These are phyloP conservation scores for Zosterops lateralis DNA, from an alignment of 2,113 vertebrate genomes.

Conservation along the genomic window DNA sequence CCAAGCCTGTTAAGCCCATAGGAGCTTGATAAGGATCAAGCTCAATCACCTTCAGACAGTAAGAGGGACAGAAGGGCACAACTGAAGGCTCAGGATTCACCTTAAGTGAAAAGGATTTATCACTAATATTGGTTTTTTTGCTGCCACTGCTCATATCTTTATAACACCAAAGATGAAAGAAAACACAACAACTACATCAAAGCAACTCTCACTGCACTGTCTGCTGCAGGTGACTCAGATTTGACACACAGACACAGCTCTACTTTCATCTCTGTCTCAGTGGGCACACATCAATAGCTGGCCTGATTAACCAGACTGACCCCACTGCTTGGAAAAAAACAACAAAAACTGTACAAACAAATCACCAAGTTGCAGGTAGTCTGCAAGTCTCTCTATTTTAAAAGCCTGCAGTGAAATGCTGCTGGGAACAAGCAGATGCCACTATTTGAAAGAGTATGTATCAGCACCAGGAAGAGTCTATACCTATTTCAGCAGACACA, in stretches of 20 bases:
- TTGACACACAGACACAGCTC: rapidly evolving
- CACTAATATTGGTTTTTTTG: background rate
- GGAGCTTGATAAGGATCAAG: conserved; percentile 27
- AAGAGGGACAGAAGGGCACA: background rate
- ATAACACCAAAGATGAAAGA: background rate
- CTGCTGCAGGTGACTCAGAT: background rate
- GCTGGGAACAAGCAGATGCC: background rate
- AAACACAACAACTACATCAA: background rate
- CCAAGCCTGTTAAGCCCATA: background rate
- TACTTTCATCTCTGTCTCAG: background rate
- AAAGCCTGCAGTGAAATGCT: background rate
- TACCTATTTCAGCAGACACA: background rate
- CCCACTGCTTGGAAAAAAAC: rapidly evolving
- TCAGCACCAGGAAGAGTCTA: background rate
- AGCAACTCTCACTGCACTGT: background rate
- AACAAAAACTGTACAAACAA: background rate
- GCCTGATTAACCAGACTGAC: background rate
- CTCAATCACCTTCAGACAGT: background rate
- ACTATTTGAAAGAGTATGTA: background rate
- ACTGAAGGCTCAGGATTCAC: background rate
- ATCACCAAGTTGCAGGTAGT: background rate
- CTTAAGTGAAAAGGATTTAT: background rate
- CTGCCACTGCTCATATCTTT: background rate
- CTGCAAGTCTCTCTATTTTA: background rate
- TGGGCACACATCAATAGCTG: background rate